A percentile compares a stretch with the other conserved stretches of the same genome.
Evolutionary conservation across 2,797 vertebrate species (phyloP).

Genomic region (Graptemys geographica): DNA sequence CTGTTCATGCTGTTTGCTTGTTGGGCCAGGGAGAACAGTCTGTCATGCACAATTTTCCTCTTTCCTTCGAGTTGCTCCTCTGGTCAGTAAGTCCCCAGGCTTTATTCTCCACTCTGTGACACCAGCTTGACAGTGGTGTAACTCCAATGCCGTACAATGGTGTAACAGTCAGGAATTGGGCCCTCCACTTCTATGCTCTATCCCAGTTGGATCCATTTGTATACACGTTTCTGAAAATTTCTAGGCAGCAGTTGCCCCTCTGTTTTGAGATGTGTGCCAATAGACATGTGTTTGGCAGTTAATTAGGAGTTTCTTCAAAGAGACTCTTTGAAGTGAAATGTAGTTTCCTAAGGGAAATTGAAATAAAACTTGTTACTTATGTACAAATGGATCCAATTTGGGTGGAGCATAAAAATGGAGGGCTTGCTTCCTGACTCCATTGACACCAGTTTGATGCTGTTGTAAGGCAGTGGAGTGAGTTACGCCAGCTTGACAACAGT

Average conservation of each 20-base stretch:
- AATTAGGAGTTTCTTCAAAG: neutral
- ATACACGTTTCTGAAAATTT: neutral
- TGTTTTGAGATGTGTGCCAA: neutral
- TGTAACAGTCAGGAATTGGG: neutral
- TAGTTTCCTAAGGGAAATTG: neutral
- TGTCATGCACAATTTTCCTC: slow-evolving; percentile 48
- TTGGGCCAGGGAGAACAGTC: slow-evolving; percentile 10
- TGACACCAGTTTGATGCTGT: neutral
- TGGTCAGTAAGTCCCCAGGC: slow-evolving; percentile 18
- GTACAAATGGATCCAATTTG: accelerated
- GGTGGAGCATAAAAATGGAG: neutral
- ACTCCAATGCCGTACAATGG: neutral
- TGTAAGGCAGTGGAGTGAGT: accelerated
- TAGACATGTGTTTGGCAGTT: neutral
- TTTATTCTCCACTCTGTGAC: neutral
- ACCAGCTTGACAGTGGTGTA: neutral
- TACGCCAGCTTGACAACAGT: neutral
- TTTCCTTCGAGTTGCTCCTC: slow-evolving; percentile 43
- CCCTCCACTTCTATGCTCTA: neutral
- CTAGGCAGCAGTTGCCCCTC: neutral
- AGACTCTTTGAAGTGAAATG: neutral
- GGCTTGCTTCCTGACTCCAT: neutral
- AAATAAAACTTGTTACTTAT: neutral
- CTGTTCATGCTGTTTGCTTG: slow-evolving; percentile 2
- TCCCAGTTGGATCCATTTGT: neutral